These are phyloP conservation scores for Berghia stephanieae DNA, from an alignment of 1,140 invertebrate genomes.

Conservation along the genomic window DNA sequence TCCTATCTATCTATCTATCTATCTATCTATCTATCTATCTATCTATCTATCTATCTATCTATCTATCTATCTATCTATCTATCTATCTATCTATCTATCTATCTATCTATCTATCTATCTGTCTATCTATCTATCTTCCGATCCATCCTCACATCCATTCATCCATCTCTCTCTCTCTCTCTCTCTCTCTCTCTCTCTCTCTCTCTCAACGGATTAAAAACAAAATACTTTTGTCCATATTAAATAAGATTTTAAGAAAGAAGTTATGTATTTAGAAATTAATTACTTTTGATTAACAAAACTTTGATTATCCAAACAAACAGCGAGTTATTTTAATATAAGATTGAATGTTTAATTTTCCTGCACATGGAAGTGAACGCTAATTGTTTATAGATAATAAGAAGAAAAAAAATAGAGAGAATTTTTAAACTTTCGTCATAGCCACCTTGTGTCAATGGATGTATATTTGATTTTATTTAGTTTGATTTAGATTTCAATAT, in stretches of 20 bases:
- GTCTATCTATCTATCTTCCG: background rate
- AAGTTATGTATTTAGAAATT: background rate
- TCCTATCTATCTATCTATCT: conserved; percentile 1
- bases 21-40: background rate
- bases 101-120: background rate
- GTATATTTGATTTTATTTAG: too few species aligned
- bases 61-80: background rate
- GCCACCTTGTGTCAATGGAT: too few species aligned
- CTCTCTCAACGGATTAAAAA: background rate
- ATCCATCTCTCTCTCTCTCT: background rate
- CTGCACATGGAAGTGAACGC: too few species aligned
- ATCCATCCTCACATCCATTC: background rate
- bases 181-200: background rate
- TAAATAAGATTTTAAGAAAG: background rate
- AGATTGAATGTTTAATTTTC: too few species aligned
- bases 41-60: background rate
- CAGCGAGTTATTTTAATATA: too few species aligned
- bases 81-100: background rate
- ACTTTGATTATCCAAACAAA: too few species aligned
- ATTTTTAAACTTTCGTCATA: too few species aligned
- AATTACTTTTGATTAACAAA: too few species aligned
- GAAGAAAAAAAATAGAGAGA: too few species aligned
- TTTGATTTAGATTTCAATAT: too few species aligned
- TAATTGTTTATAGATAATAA: too few species aligned
- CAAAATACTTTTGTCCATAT: background rate